Conservation (phyloP, 2,888 invertebrate genomes). For the Ornithoptera alexandrae region DNA sequence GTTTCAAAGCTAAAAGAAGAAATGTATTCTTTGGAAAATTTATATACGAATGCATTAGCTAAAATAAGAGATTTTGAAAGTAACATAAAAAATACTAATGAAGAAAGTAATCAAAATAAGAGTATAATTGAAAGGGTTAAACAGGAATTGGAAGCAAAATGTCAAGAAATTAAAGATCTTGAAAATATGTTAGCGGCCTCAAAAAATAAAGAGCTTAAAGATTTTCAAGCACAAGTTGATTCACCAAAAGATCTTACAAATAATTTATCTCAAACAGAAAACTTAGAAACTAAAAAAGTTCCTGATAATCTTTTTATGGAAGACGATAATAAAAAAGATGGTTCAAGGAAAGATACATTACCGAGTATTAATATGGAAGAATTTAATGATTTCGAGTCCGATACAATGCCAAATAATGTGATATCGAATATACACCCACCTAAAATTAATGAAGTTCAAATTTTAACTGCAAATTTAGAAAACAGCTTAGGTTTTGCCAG, state of each 20-base stretch:
- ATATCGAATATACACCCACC: conserved; percentile 36
- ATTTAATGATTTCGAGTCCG: conserved; percentile 14
- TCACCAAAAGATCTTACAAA: conserved; percentile 14
- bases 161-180: conserved; percentile 45
- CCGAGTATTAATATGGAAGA: conserved; percentile 26
- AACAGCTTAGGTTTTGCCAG: conserved; percentile 49
- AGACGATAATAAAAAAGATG: background rate
- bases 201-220: conserved; percentile 40
- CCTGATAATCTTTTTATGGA: conserved; percentile 2
- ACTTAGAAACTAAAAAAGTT: conserved; percentile 12
- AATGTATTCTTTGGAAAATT: conserved; percentile 47
- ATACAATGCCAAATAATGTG: conserved; percentile 30
- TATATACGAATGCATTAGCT: conserved; percentile 49
- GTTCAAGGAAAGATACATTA: conserved; percentile 5
- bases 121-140: conserved; percentile 43
- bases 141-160: conserved; percentile 46
- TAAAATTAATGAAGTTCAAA: conserved; percentile 52
- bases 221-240: conserved; percentile 20
- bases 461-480: conserved; percentile 52
- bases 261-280: conserved; percentile 44
- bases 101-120: conserved; percentile 42
- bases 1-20: conserved; percentile 58
- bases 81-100: conserved; percentile 38
- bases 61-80: conserved; percentile 49
- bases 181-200: conserved; percentile 45